Conservation (phyloP, 1,140 invertebrate species). For the Euwallacea fornicatus region DNA sequence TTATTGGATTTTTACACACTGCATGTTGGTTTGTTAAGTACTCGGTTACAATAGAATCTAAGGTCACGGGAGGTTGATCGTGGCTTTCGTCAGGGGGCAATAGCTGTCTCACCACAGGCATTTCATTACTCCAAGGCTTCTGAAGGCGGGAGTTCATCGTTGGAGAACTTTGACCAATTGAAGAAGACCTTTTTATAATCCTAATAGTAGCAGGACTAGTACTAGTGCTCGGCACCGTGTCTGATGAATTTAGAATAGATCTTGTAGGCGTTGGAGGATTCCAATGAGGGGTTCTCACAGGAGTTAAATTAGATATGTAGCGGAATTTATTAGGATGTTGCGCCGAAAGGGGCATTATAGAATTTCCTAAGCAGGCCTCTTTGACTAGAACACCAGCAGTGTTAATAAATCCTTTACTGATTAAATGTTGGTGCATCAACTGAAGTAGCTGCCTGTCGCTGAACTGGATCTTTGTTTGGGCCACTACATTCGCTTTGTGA, state of each 20-base stretch:
- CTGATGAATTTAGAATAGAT: no score
- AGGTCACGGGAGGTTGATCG: constrained; percentile 61
- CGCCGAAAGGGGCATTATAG: constrained; percentile 51
- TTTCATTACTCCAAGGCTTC: constrained; percentile 62
- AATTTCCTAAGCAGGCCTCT: constrained; percentile 68
- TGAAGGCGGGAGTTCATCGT: constrained; percentile 60
- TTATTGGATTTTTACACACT: constrained; percentile 90
- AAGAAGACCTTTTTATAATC: constrained; percentile 17
- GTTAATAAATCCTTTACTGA: constrained; percentile 71
- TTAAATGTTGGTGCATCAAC: constrained; percentile 87
- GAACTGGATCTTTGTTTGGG: constrained; percentile 92
- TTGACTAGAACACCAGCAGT: constrained; percentile 73
- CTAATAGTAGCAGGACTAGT: constrained; percentile 26
- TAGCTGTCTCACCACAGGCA: constrained; percentile 42
- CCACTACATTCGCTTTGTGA: constrained; percentile 87
- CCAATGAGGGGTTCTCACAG: constrained; percentile 48
- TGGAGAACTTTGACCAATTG: constrained; percentile 6
- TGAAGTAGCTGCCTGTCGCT: constrained; percentile 91
- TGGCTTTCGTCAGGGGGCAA: constrained; percentile 47
- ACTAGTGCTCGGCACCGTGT: no score
- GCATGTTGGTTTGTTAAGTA: constrained; percentile 95
- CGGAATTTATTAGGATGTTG: constrained; percentile 61
- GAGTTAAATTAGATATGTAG: constrained; percentile 56
- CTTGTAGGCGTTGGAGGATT: neutral
- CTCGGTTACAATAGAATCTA: constrained; percentile 93